Conservation (phyloP, 2,888 invertebrate genomes). For the Amphipyra tragopoginis region DNA sequence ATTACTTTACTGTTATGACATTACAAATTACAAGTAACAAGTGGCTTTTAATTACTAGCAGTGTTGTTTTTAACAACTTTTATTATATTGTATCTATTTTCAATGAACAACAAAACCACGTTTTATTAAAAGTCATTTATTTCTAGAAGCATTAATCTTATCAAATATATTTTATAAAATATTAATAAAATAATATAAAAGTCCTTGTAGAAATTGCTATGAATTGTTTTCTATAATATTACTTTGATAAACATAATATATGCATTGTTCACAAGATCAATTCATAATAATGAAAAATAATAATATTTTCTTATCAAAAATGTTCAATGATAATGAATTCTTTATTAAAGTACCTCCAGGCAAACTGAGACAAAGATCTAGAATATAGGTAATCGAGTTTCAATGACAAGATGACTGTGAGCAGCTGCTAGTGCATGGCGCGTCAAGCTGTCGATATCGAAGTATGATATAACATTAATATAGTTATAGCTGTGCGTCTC, state of each 20-base stretch:
- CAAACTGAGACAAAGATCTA: not conserved
- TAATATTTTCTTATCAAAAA: constrained; percentile 33
- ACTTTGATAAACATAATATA: constrained; percentile 48
- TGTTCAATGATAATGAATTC: constrained; percentile 4
- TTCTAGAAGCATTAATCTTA: constrained; percentile 37
- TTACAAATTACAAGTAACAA: not conserved
- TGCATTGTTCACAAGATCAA: constrained; percentile 51
- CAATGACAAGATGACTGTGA: not conserved
- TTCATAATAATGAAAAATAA: constrained; percentile 26
- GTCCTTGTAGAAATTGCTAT: constrained; percentile 26
- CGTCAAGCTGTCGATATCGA: constrained; percentile 3
- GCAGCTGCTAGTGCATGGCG: not conserved
- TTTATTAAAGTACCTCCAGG: not conserved
- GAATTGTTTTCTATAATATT: constrained; percentile 43
- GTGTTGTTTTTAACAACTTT: not conserved
- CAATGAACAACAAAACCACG: not conserved
- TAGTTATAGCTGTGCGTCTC: not conserved
- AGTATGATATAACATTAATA: not conserved
- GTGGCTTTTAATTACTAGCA: not conserved
- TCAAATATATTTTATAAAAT: constrained; percentile 38
- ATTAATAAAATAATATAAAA: constrained; percentile 37
- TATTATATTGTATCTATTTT: not conserved
- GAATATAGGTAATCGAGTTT: not conserved
- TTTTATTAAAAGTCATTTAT: constrained; percentile 9
- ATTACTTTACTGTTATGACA: not conserved